These are phyloP conservation scores for Orchesella cincta DNA, from an alignment of 1,140 invertebrate species.

Conservation along the genomic window DNA sequence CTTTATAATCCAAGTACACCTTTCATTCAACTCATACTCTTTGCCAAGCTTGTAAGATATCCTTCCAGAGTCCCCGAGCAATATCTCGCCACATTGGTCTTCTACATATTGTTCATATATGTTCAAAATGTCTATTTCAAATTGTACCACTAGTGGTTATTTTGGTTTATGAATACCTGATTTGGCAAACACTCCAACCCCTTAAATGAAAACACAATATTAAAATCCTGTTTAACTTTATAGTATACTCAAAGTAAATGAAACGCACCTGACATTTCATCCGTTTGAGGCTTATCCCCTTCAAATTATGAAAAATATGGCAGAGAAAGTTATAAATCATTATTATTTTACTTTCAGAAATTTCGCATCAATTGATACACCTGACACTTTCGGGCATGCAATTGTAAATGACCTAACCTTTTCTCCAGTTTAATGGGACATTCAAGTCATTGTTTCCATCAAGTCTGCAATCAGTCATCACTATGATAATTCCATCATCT, in stretches of 20 bases:
- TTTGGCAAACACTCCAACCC: background rate
- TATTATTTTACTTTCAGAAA: background rate
- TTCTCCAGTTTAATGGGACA: background rate
- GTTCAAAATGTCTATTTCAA: background rate
- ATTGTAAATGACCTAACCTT: background rate
- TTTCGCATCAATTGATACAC: background rate
- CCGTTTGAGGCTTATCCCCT: background rate
- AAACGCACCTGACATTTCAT: background rate
- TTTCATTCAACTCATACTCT: background rate
- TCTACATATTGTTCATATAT: background rate
- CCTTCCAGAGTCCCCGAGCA: background rate
- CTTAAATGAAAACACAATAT: too few species aligned
- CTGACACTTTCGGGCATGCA: background rate
- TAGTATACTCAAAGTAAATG: too few species aligned
- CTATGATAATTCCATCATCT: background rate
- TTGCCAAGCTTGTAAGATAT: background rate
- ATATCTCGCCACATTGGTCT: conserved; percentile 1
- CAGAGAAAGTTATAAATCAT: background rate
- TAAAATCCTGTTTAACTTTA: too few species aligned
- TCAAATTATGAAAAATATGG: too few species aligned
- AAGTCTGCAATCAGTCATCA: background rate
- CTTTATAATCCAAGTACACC: conserved; percentile 13
- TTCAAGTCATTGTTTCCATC: background rate
- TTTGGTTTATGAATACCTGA: background rate
- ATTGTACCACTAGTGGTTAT: background rate